Percentiles rank a stretch among this genome's conserved stretches.
Conservation (phyloP, 2,113 vertebrate species). For the Limnothrissa miodon region DNA sequence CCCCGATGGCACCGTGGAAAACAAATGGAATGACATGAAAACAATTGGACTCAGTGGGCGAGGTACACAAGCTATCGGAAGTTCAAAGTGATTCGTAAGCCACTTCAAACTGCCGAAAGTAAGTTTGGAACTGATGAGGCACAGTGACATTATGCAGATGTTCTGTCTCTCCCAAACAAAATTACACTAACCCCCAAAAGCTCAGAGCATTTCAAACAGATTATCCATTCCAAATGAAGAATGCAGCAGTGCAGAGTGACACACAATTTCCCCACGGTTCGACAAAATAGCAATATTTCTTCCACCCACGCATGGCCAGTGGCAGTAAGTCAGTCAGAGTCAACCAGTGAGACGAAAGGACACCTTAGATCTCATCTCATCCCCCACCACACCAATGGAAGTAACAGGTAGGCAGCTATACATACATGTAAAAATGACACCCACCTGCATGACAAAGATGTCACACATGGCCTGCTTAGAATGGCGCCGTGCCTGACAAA, state of each 20-base stretch:
- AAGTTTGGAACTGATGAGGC: not conserved
- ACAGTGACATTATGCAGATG: slow-evolving; percentile 6
- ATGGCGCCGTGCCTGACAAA: slow-evolving; percentile 16
- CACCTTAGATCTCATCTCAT: not conserved
- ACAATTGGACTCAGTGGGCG: not conserved
- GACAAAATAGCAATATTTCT: not conserved
- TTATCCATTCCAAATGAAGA: not conserved
- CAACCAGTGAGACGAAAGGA: not conserved
- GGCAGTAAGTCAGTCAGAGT: not conserved
- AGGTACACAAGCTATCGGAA: not conserved
- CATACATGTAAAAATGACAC: not conserved
- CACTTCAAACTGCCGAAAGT: not conserved
- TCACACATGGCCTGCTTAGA: slow-evolving; percentile 24
- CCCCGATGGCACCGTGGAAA: not conserved
- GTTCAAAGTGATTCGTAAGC: not conserved
- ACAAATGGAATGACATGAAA: not conserved
- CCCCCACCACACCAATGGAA: not conserved
- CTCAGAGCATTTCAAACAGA: not conserved
- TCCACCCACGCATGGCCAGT: not conserved
- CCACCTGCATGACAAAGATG: not conserved
- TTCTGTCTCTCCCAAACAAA: not conserved
- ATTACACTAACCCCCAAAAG: not conserved
- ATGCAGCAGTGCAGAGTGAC: not conserved
- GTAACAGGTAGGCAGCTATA: not conserved
- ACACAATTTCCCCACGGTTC: not conserved